Base-by-base conservation (phyloP, 2,797 vertebrate species). In the Melanogrammus aeglefinus region DNA sequence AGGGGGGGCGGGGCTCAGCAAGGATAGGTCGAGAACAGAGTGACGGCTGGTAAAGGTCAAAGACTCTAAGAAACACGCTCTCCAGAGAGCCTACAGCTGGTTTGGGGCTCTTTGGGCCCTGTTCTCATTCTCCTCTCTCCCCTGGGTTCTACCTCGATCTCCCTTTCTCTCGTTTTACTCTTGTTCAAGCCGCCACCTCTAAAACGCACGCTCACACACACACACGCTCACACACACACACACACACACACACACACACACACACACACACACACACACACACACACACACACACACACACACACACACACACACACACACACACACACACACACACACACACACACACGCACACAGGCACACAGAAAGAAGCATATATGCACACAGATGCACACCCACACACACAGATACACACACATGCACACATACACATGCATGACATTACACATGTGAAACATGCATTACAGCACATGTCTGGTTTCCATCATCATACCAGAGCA, bases 41-140 rank as follows among this genome's bases (percentile, higher is more conserved):
- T 6, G 27, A 35, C 10, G 38, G 73, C 82, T 83, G 77, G 84
- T 79, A 80, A 84, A 78, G 75, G 77, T 81, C 51, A 41, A 27
- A 73, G 8, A 3, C n/a, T 69, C 73, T 35, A 51, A 66, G 24
- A 66, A 27, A 66, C 41, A 73, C 36, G n/a, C 7, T 47, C 72
- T 41, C 39, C 51, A 24, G 38, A 63, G 57, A 66, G 51, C 51
- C 27, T 66, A 31, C 76, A 77, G 80, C 73, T 38, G 69, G 63
- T 66, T 27, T 12, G 24, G 57, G n/a, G 63, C 63, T 66, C 63
- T 76, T 21, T 6, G 29, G 72, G 63, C 57, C 24, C 75, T 71
- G 38, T 69, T 41, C 41, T 44, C 24, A n/a, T 4, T 57, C 18
- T n/a, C 12, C 24, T 31, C 27, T 44, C 36, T 71, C 69, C 47